Conservation (phyloP, 2,888 invertebrate genomes). For the Dolomedes plantarius region DNA sequence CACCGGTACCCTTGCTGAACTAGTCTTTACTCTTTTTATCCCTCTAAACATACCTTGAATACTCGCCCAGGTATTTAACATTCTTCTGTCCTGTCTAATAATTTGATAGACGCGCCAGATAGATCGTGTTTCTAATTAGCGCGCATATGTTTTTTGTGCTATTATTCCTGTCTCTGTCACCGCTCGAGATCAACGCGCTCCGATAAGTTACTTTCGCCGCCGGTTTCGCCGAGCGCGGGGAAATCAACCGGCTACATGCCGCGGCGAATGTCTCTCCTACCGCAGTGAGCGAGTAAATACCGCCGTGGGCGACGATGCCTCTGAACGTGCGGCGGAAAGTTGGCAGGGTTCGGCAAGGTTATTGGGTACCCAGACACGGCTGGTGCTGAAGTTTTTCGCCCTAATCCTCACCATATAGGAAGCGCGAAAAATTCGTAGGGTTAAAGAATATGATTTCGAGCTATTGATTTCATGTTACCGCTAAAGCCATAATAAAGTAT, state of each 20-base stretch:
- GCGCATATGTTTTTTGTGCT: not conserved
- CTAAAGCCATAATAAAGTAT: too few species aligned
- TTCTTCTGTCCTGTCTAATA: conserved; percentile 18
- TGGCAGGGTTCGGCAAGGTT: too few species aligned
- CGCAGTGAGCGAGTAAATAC: not conserved
- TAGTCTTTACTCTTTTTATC: not conserved
- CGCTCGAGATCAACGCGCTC: too few species aligned
- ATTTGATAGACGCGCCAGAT: conserved; percentile 11
- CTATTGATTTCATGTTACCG: too few species aligned
- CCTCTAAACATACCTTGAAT: not conserved
- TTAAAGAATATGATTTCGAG: too few species aligned
- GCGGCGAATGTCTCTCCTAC: not conserved
- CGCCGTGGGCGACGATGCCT: too few species aligned
- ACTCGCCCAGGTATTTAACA: not conserved
- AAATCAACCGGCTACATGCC: not conserved
- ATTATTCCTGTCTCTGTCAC: not conserved
- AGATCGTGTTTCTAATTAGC: conserved; percentile 33
- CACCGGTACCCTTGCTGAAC: too few species aligned
- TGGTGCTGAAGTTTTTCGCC: too few species aligned
- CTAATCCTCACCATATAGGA: too few species aligned
- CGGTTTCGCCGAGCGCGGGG: not conserved
- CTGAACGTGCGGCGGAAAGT: too few species aligned
- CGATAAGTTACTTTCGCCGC: not conserved
- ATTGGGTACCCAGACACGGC: too few species aligned
- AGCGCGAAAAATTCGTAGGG: too few species aligned